phyloP scores from a whole-genome alignment of 23 tunicate species.

The Corella eumyota region DNA sequence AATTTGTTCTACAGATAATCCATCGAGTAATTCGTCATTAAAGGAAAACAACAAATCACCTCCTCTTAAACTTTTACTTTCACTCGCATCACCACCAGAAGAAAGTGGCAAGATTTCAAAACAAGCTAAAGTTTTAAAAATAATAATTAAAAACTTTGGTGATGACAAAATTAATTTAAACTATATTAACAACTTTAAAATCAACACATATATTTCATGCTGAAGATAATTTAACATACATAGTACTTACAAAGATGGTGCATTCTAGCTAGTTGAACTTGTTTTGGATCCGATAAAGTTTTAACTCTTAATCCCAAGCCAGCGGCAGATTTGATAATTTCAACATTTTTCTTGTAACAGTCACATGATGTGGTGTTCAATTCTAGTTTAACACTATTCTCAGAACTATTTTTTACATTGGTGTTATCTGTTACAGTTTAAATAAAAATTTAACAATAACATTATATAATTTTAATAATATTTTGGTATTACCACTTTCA shows the following conservation, averaged over 20 bases:
- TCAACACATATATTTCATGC: too few species aligned
- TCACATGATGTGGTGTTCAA: background rate
- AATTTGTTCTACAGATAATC: constrained; percentile 4
- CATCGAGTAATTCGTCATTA: constrained; percentile 8
- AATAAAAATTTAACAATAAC: background rate
- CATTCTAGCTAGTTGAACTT: too few species aligned
- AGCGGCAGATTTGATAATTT: constrained; percentile 24
- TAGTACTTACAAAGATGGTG: too few species aligned
- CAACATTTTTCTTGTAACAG: background rate
- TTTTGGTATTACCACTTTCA: background rate
- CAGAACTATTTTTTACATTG: too few species aligned
- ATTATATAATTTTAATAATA: background rate
- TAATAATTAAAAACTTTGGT: background rate
- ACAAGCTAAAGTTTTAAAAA: constrained; percentile 2
- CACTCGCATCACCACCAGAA: constrained; percentile 36
- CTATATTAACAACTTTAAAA: too few species aligned
- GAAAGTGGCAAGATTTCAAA: constrained; percentile 7
- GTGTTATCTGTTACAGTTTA: too few species aligned
- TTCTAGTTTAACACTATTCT: background rate
- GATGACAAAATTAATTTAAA: background rate
- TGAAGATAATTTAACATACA: too few species aligned
- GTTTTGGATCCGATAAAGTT: too few species aligned
- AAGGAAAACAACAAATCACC: constrained; percentile 24
- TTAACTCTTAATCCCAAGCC: constrained; percentile 38
- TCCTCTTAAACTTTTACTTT: constrained; percentile 9